Base-by-base conservation (phyloP, 2,797 vertebrate genomes). In the Lemur catta region DNA sequence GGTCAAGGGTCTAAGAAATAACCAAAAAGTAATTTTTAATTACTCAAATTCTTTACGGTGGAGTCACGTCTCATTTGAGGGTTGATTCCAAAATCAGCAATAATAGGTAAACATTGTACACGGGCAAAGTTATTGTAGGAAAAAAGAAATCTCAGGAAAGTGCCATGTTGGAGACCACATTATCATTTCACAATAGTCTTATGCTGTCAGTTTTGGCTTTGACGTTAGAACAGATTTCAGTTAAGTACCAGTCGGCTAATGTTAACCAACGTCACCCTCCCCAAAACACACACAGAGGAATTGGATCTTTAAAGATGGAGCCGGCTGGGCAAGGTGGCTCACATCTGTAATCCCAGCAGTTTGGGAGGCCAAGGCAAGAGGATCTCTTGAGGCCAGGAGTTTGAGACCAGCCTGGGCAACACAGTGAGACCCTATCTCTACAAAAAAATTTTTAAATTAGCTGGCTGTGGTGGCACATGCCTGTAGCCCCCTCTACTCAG, bases 111-210 rank as follows among this genome's bases (percentile, higher is more conserved):
- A 35, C 38, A 17, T 35, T 22, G n/a, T 41, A 22, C 18, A 7
- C 14, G 2, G 72, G 6, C 67, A 48, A 0, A 35, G 24, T 52
- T 9, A 50, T 48, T 10, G 0, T 13, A 59, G 61, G 17, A 24
- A 33, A n/a, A 48, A 50, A 41, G 4, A 28, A 1, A 71, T 17
- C 28, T 52, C 43, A 4, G 81, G 61, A 46, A 50, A 43, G 20
- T 3, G 1, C 18, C 67, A 11, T 0, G 15, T 10, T 52, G 78
- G 61, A 24, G 46, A n/a, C 33, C 10, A 2, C 4, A 1, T 78
- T 61, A 63, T 24, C 2, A 8, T 59, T 35, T 46, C 3, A 0
- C 2, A 20, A 35, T 0, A 13, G 71, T 13, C 7, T 17, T 18
- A 4, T 13, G 52, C 11, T 3, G 48, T 75, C n/a, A 52, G 28